Percentiles rank a stretch among this genome's conserved stretches.
These are phyloP conservation scores for Halocaridina rubra DNA, from an alignment of 2,888 invertebrate species.

Conservation along the genomic window DNA sequence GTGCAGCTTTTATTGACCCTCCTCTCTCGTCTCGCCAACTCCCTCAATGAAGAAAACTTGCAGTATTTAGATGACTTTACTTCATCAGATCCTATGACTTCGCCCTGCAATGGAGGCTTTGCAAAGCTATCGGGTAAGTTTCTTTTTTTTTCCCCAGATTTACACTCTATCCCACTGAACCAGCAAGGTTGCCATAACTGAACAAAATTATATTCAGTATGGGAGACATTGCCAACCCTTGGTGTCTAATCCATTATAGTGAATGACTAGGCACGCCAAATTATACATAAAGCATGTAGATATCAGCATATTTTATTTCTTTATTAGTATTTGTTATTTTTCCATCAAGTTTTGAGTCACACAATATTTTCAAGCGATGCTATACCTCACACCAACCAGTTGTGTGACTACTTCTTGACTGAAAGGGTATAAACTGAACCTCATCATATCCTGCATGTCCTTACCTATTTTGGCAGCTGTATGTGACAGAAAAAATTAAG, in stretches of 20 bases:
- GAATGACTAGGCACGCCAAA: too few relatives aligned
- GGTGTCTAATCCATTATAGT: not conserved
- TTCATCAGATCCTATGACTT: not conserved
- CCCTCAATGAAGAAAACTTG: constrained; percentile 27
- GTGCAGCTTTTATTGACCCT: constrained; percentile 40
- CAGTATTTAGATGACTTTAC: not conserved
- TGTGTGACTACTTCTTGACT: too few relatives aligned
- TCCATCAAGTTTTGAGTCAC: too few relatives aligned
- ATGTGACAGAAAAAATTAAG: too few relatives aligned
- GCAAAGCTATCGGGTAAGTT: not conserved
- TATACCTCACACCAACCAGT: too few relatives aligned
- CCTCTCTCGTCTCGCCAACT: constrained; percentile 23
- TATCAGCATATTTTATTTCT: too few relatives aligned
- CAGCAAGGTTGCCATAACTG: not conserved
- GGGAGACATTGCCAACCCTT: not conserved
- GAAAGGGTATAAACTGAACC: too few relatives aligned
- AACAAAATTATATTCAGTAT: not conserved
- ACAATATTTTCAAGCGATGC: too few relatives aligned
- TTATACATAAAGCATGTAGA: too few relatives aligned
- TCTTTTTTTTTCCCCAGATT: not conserved
- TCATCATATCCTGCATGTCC: too few relatives aligned
- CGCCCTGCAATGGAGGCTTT: not conserved
- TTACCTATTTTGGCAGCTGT: too few relatives aligned
- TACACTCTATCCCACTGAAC: not conserved
- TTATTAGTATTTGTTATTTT: too few relatives aligned